A percentile compares a stretch with the other conserved stretches of the same genome.
phyloP scores from a whole-genome alignment of 2,888 invertebrate genomes.

The Drosophila neotestacea region DNA sequence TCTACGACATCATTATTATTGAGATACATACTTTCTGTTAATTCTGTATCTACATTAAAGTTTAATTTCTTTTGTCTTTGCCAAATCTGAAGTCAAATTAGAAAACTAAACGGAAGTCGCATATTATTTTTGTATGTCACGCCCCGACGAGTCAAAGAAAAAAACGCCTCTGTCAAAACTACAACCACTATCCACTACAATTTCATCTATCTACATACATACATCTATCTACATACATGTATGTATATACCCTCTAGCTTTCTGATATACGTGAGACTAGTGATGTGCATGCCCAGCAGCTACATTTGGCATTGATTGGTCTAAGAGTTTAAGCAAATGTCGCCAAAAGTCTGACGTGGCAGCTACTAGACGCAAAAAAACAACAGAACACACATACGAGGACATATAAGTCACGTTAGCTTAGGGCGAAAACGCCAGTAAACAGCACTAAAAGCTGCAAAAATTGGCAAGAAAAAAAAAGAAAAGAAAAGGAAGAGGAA shows the following conservation, averaged over 20 bases:
- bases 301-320: conserved; percentile 59
- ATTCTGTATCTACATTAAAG: background rate
- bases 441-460: conserved; percentile 54
- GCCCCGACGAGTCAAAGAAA: background rate
- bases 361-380: conserved; percentile 9
- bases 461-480: conserved; percentile 22
- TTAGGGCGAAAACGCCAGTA: conserved; percentile 20
- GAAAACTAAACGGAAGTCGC: background rate
- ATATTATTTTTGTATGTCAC: background rate
- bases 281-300: conserved; percentile 31
- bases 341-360: conserved; percentile 35
- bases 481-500: conserved; percentile 14
- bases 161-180: background rate
- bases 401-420: background rate
- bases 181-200: background rate
- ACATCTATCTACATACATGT: background rate
- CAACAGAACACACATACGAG: background rate
- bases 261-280: background rate
- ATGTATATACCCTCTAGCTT: background rate
- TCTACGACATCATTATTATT: no score
- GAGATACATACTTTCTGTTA: no score
- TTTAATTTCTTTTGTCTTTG: background rate
- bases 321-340: conserved; percentile 38
- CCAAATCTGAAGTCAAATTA: background rate
- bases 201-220: background rate